Evolutionary conservation across 2,113 vertebrate genomes (phyloP), one percentile per base, ranked within the genome.

Genomic region (Sprattus sprattus): DNA sequence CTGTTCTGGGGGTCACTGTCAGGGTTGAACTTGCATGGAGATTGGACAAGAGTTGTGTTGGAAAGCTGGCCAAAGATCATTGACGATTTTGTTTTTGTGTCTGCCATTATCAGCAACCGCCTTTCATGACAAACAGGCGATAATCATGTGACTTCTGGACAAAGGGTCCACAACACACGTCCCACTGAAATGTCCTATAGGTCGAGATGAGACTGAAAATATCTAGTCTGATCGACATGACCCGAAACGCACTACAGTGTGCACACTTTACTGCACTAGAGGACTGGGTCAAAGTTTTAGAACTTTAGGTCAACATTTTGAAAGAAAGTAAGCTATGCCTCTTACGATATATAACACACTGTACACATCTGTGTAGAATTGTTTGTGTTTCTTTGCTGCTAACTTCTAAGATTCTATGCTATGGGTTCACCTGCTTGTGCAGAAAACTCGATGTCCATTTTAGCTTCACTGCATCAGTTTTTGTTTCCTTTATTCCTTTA

Each of bases 401-500:
- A 25, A 15, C 18, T 9, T 64, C 6, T 7, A 64, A 64, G 9
- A 3, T 9, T 64, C 57, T 64, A 4, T 54, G 57, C 50, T 54
- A 15, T 13, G 3, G 13, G 57, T 22, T 3, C 57, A 64, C 22
- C 22, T 64, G 57, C 57, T 8, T 8, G 22, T 64, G 5, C n/a
- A 7, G 9, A 64, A 25, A 25, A 8, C 20, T 25, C 22, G 0
- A 20, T 60, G 54, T 60, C 6, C 57, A 9, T 64, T 64, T 64
- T 64, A 22, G 22, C 57, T 64, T 8, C 6, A 25, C 9, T n/a
- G 3, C 54, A 60, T 22, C 20, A 64, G 22, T 64, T 64, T 64
- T 71, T 28, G n/a, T 11, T 71, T 11, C 32, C 64, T 32, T 71
- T 71, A 4, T 71, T 2, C 15, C 9, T 82, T 88, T 88, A 39